phyloP scores from a whole-genome alignment of 2,888 invertebrate species.

The Timema cristinae region DNA sequence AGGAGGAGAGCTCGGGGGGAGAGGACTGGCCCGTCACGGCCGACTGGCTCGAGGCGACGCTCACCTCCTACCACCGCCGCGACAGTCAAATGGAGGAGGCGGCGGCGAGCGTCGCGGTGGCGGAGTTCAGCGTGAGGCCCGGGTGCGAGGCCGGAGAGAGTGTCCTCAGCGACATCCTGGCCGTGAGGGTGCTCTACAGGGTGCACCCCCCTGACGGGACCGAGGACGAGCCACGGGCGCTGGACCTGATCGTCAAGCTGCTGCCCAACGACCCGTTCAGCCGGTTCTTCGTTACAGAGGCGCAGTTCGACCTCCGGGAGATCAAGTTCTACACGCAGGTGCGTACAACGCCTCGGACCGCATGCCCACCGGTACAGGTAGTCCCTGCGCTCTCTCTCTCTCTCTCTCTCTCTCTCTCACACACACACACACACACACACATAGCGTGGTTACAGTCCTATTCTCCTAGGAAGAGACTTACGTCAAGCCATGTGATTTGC shows the following conservation, averaged over 20 bases:
- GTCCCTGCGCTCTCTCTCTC: too few species aligned
- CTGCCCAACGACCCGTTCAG: conserved; percentile 76
- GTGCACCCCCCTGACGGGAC: conserved; percentile 37
- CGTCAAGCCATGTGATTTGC: too few species aligned
- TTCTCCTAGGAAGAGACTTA: too few species aligned
- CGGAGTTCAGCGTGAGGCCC: conserved; percentile 53
- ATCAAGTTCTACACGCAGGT: conserved; percentile 79
- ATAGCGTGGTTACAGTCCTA: too few species aligned
- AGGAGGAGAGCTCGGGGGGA: conserved; percentile 46
- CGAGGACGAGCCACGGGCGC: conserved; percentile 36
- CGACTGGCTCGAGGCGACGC: conserved; percentile 54
- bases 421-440: too few species aligned
- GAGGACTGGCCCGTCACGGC: conserved; percentile 53
- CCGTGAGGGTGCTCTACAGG: conserved; percentile 67
- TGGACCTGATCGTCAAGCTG: conserved; percentile 66
- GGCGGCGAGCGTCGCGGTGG: conserved; percentile 41
- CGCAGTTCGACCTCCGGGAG: conserved; percentile 76
- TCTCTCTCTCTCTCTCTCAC: too few species aligned
- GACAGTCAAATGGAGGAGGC: background rate
- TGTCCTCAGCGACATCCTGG: conserved; percentile 70
- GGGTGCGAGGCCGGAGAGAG: conserved; percentile 65
- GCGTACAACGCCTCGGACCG: conserved; percentile 35
- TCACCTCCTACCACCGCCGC: conserved; percentile 47
- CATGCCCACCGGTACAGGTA: too few species aligned
- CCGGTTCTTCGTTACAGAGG: conserved; percentile 74